phyloP scores from a whole-genome alignment of 2,113 vertebrate species.

The Sclerurus mexicanus region DNA sequence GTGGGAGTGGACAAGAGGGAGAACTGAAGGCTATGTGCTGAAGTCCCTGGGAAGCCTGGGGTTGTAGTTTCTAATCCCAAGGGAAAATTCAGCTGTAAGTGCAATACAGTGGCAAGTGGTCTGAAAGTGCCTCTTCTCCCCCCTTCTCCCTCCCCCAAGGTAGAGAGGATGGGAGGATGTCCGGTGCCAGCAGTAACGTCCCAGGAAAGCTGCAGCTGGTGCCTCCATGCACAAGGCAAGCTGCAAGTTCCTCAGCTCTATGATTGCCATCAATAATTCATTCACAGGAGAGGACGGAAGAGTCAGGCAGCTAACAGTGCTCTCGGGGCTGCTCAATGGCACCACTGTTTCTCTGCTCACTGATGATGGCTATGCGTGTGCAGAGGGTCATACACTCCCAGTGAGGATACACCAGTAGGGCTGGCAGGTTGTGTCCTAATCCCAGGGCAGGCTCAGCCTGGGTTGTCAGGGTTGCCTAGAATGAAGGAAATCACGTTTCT shows the following conservation, averaged over 20 bases:
- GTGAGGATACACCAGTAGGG: neutral
- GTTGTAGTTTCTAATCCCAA: neutral
- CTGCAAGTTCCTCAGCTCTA: conserved; percentile 10
- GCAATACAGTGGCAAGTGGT: neutral
- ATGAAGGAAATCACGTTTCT: neutral
- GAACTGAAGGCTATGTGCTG: neutral
- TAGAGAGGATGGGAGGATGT: neutral
- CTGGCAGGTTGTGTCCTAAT: neutral
- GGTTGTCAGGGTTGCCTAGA: neutral
- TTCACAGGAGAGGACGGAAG: conserved; percentile 64
- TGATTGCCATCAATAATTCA: conserved; percentile 43
- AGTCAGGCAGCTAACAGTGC: conserved; percentile 10
- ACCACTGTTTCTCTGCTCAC: neutral
- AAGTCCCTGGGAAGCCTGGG: neutral
- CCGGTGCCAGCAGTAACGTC: neutral
- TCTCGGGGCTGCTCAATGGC: conserved; percentile 59
- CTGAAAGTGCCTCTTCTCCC: neutral
- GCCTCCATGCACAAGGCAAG: conserved; percentile 1
- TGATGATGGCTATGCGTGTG: accelerated
- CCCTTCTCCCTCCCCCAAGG: neutral
- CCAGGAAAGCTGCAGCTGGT: conserved; percentile 55
- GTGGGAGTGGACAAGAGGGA: neutral
- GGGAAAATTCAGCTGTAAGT: neutral
- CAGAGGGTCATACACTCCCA: accelerated
- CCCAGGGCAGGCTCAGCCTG: neutral